A percentile compares a stretch with the other conserved stretches of the same genome.
Conservation (phyloP, 2,797 vertebrate genomes). For the Hafferia zeledoni region DNA sequence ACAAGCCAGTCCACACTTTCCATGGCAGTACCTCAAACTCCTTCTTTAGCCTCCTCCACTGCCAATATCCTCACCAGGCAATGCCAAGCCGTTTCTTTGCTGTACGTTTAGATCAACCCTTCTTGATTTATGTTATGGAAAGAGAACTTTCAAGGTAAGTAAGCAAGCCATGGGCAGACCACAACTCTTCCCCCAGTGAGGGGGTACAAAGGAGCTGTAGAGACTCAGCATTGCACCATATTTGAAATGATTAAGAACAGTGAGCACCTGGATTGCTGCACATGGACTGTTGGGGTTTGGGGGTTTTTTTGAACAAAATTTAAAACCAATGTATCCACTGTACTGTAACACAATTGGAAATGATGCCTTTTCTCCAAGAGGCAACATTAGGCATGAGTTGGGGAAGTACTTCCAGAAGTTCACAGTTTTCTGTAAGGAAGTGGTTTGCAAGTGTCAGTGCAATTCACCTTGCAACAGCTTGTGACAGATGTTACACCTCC, state of each 20-base stretch:
- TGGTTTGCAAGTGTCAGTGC: background rate
- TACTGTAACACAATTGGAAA: background rate
- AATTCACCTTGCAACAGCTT: background rate
- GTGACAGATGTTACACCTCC: background rate
- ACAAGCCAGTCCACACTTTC: background rate
- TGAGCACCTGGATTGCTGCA: background rate
- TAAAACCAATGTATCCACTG: background rate
- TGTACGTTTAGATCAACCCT: background rate
- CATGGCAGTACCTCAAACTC: background rate
- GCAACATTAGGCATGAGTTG: too few relatives aligned
- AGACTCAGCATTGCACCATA: background rate
- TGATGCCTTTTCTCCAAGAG: background rate
- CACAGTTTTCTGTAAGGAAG: background rate
- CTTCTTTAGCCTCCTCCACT: background rate
- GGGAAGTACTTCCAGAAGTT: background rate
- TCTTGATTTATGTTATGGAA: background rate
- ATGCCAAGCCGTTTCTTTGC: accelerated
- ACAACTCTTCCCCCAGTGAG: background rate
- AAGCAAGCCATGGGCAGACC: background rate
- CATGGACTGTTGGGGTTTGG: too few relatives aligned
- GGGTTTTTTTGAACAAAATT: background rate
- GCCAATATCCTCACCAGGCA: background rate
- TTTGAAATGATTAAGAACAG: background rate
- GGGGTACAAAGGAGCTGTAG: background rate
- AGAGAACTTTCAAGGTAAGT: background rate